These are phyloP conservation scores for Haliaeetus leucogaster DNA, from an alignment of 2,113 vertebrate species.

Conservation along the genomic window DNA sequence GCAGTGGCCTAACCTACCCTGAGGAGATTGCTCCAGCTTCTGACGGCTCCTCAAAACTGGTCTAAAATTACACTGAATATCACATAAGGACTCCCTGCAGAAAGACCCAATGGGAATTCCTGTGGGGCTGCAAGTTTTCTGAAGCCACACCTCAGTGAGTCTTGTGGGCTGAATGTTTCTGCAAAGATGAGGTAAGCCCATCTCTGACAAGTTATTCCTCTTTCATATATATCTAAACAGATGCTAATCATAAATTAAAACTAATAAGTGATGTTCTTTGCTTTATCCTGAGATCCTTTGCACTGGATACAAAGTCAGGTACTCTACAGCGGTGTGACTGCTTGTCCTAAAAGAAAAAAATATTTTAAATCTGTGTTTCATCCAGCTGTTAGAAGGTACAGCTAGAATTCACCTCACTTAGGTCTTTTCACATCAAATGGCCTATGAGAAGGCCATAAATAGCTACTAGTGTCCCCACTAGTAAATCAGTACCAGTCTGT, in stretches of 20 bases:
- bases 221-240: neutral
- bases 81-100: neutral
- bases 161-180: neutral
- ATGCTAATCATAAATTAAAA: neutral
- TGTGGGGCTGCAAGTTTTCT: neutral
- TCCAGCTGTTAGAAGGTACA: neutral
- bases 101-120: neutral
- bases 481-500: neutral
- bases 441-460: neutral
- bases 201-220: neutral
- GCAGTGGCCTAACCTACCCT: neutral
- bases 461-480: neutral
- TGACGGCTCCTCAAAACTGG: neutral
- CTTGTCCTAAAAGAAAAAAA: neutral
- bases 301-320: neutral
- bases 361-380: neutral
- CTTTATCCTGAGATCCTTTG: neutral
- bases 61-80: neutral
- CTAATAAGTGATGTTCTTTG: neutral
- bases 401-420: neutral
- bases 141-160: fast-evolving
- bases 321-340: neutral
- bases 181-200: neutral
- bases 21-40: neutral
- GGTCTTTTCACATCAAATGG: neutral